phyloP scores from a whole-genome alignment of 2,797 vertebrate species.

The Manis javanica region DNA sequence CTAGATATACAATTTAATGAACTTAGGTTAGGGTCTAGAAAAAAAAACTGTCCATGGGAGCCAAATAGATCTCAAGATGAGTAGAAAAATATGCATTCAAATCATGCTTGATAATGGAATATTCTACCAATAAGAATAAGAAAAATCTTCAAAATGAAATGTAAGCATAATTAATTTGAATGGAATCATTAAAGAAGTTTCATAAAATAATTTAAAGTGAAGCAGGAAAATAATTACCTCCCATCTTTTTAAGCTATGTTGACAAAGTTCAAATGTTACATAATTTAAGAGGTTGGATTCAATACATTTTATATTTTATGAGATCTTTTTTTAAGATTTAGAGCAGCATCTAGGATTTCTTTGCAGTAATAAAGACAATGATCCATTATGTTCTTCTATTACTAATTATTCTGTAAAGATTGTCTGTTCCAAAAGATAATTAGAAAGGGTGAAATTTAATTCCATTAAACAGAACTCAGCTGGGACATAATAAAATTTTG shows the following conservation, averaged over 20 bases:
- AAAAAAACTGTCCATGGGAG: constrained; percentile 60
- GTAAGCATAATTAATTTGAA: constrained; percentile 83
- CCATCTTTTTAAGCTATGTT: constrained; percentile 80
- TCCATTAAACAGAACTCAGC: constrained; percentile 88
- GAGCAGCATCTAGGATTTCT: constrained; percentile 87
- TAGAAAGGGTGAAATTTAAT: constrained; percentile 90
- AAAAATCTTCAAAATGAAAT: constrained; percentile 82
- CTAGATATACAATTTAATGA: constrained; percentile 64
- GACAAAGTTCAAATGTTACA: constrained; percentile 81
- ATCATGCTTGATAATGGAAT: constrained; percentile 74
- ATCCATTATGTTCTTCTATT: constrained; percentile 90
- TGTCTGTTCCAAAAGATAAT: constrained; percentile 89
- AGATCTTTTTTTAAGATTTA: constrained; percentile 87
- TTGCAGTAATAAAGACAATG: constrained; percentile 88
- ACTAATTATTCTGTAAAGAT: constrained; percentile 91
- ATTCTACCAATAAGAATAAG: constrained; percentile 65
- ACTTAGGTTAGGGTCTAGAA: neutral
- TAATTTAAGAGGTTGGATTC: constrained; percentile 81
- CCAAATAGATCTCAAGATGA: constrained; percentile 70
- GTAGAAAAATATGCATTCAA: constrained; percentile 56
- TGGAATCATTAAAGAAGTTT: constrained; percentile 74
- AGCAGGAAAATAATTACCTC: constrained; percentile 83
- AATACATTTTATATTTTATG: constrained; percentile 85
- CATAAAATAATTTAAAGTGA: constrained; percentile 83
- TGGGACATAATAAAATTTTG: constrained; percentile 88